These are phyloP conservation scores for Diacarnus erythraeanus DNA, from an alignment of 37 sponge, comb jelly and placozoan genomes.

Conservation along the genomic window DNA sequence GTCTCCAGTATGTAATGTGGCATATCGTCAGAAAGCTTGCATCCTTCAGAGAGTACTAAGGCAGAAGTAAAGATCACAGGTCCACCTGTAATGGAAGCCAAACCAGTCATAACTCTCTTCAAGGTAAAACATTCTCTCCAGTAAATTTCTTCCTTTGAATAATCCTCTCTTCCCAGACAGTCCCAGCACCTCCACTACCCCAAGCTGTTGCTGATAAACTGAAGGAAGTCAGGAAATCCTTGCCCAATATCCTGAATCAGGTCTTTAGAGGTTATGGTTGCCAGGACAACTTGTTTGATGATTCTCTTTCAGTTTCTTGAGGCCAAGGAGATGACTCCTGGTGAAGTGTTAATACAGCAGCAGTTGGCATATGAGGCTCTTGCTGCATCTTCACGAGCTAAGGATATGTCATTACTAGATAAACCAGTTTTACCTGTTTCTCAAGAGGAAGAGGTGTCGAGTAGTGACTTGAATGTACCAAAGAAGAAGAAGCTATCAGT, in stretches of 20 bases:
- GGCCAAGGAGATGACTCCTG: slow-evolving; percentile 7
- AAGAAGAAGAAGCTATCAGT: slow-evolving; percentile 11
- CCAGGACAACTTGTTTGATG: not conserved
- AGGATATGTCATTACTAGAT: not conserved
- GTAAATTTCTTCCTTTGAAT: not conserved
- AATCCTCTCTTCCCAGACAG: not conserved
- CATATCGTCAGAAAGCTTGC: no score
- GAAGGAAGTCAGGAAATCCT: not conserved
- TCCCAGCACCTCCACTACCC: not conserved
- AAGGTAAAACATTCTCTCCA: not conserved
- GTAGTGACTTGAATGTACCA: not conserved
- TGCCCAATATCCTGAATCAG: slow-evolving; percentile 22
- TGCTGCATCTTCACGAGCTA: not conserved
- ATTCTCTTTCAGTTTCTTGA: slow-evolving; percentile 6
- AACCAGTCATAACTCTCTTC: slow-evolving; percentile 10
- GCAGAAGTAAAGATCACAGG: slow-evolving; percentile 10
- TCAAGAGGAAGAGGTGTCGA: not conserved
- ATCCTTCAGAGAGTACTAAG: no score
- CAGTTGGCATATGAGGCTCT: not conserved
- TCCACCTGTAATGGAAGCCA: slow-evolving; percentile 21
- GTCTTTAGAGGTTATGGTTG: no score
- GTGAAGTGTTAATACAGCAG: slow-evolving; percentile 30
- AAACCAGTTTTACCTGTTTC: not conserved
- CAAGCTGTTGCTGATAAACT: slow-evolving; percentile 20
- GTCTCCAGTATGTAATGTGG: no score